Base-by-base conservation (phyloP, 2,888 invertebrate genomes). In the Terebella lapidaria region DNA sequence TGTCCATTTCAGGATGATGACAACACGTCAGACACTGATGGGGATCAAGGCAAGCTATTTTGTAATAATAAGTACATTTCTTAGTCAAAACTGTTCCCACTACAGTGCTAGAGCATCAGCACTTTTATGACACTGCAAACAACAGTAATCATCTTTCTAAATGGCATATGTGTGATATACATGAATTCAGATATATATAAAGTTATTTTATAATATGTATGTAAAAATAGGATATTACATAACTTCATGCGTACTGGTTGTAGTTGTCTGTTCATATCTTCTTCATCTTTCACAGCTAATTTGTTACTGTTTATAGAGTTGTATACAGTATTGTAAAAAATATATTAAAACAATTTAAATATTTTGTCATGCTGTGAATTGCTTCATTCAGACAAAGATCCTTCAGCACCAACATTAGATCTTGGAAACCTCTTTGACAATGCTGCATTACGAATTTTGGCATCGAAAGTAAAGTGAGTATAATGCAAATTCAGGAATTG, bases 401-500 rank as follows among this genome's bases (percentile, higher is more conserved):
- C 56, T n/a, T 64, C 64, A 25, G 57, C 65, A 15, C n/a, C n/a
- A n/a, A 52, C 70, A 0, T 70, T 71, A 56, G 74, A 76, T 51
- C 63, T 76, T 25, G 70, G 70, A 57, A 61, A 67, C 20, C 62
- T 77, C 24, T 76, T 76, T 64, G 68, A 74, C 57, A 71, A 70
- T 57, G 61, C 68, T 35, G 54, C 67, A 26, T 67, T 77, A 5
- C 59, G 77, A 25, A 64, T 63, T 3, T 61, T 71, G n/a, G 76
- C 75, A 10, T 70, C 75, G 2, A 77, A 75, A 70, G 72, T 77
- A 54, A 74, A 73, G 77, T 77, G 66, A 64, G 63, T 61, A 20
- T n/a, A n/a, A n/a, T n/a, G n/a, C n/a, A n/a, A 53, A 35, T 35
- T n/a, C 10, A 15, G n/a, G 42, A 10, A 35, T 35, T 35, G 42